phyloP scores from a whole-genome alignment of 2,888 invertebrate species.

The Dichetophora obliterata region DNA sequence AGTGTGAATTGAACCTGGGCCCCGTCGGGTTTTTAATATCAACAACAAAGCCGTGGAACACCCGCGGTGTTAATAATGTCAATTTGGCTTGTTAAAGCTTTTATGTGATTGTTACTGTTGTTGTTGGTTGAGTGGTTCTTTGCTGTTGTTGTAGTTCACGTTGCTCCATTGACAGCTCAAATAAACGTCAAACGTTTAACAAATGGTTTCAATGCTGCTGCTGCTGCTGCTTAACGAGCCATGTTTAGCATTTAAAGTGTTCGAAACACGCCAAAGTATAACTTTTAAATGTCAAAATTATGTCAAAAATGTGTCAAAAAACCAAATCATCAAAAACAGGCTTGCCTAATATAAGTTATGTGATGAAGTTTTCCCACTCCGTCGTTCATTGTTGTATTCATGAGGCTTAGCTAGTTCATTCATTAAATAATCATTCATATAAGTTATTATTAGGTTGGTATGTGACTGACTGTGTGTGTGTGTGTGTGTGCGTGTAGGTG shows the following conservation, averaged over 20 bases:
- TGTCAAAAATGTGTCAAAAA: conserved; percentile 11
- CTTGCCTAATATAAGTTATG: conserved; percentile 9
- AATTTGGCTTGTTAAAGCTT: conserved; percentile 55
- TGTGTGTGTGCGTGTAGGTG: neutral
- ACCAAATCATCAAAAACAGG: neutral
- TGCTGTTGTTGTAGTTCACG: neutral
- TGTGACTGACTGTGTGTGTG: neutral
- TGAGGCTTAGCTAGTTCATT: no score
- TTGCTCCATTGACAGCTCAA: conserved; percentile 5
- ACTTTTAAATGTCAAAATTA: neutral
- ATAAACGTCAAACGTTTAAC: conserved; percentile 24
- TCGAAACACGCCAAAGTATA: no score
- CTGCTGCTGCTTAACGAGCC: no score
- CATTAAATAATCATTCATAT: neutral
- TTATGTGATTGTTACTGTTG: conserved; percentile 34
- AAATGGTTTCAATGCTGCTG: neutral
- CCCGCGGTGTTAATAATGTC: conserved; percentile 55
- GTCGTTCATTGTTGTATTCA: neutral
- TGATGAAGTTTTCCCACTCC: neutral
- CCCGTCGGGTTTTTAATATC: neutral
- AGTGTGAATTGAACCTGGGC: neutral
- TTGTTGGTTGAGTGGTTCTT: neutral
- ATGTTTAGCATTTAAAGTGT: no score
- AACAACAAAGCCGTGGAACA: conserved; percentile 39
- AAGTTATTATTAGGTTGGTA: neutral